Base-by-base conservation (phyloP, 2,797 vertebrate genomes). In the Lepus townsendii region DNA sequence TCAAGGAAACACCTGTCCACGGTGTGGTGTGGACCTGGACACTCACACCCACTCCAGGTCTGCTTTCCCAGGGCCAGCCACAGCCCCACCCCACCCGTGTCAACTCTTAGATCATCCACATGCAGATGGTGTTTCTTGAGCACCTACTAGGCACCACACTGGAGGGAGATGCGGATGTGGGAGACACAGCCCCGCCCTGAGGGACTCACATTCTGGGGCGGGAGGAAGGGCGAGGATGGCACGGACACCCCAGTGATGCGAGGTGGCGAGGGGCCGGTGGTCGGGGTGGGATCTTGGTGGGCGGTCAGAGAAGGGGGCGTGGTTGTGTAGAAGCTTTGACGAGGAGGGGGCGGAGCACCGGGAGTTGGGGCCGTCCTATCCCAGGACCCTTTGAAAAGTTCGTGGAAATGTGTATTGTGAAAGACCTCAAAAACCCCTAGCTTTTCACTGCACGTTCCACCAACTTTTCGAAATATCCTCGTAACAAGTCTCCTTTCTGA, bases 201-300 rank as follows among this genome's bases (percentile, higher is more conserved):
- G 52, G 78, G 38, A 75, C 4, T 20, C 30, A 27, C 19, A 0
- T 30, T 38, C 26, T 42, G 32, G 38, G 26, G 3, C 3, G 54
- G 38, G 27, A 27, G 12, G 60, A 60, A 42, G 17, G n/a, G 12
- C 16, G 4, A n/a, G 8, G 30, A 10, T 42, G 26, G 20, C 38
- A 26, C 0, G 2, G 50, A 50, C 0, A 0, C 9, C 1, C 9
- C 1, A 22, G n/a, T 6, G 82, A 62, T 12, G 42, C 12, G 12
- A 47, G 19, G 14, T 19, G 19, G 87, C 9, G 32, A 8, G 50
- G 2, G 38, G 50, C 22, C 65, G 11, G 19, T 20, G 47, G 62
- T 47, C 73, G 5, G 38, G 3, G 27, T 22, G 17, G 50, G n/a
- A 8, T 42, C 94, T 14, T 3, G 20, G 22, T 30, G 80, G 24